Conservation (phyloP, 2,113 vertebrate species). For the Myrmecophaga tridactyla region DNA sequence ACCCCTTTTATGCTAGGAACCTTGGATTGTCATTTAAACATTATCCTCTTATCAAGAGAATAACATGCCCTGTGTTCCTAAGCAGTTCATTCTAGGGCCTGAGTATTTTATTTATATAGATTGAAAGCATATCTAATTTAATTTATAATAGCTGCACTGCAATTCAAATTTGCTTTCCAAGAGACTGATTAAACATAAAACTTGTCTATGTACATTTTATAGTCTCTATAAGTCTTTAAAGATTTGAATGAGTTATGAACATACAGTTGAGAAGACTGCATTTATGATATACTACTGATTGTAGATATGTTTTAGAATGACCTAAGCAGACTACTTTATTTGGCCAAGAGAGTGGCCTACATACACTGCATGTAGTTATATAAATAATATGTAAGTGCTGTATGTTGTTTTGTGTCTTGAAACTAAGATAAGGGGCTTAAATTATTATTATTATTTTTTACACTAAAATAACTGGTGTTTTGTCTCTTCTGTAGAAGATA, state of each 20-base stretch:
- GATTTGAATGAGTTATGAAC: background rate
- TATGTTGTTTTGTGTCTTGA: background rate
- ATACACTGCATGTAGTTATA: background rate
- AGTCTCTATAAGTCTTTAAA: background rate
- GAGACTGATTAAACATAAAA: background rate
- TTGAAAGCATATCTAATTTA: background rate
- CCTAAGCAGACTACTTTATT: background rate
- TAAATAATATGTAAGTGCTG: background rate
- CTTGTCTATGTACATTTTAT: background rate
- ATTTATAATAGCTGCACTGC: background rate
- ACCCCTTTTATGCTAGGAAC: background rate
- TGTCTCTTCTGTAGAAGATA: background rate
- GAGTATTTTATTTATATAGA: background rate
- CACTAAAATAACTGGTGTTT: background rate
- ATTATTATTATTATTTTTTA: background rate
- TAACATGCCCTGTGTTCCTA: background rate
- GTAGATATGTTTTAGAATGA: background rate
- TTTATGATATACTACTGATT: background rate
- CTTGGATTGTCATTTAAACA: background rate
- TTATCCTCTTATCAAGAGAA: background rate
- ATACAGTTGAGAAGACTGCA: background rate
- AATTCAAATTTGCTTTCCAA: background rate
- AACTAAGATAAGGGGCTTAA: background rate
- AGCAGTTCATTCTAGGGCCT: background rate
- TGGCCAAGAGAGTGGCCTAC: background rate